These are phyloP conservation scores for Conistra vaccinii DNA, from an alignment of 2,888 invertebrate species.

Conservation along the genomic window DNA sequence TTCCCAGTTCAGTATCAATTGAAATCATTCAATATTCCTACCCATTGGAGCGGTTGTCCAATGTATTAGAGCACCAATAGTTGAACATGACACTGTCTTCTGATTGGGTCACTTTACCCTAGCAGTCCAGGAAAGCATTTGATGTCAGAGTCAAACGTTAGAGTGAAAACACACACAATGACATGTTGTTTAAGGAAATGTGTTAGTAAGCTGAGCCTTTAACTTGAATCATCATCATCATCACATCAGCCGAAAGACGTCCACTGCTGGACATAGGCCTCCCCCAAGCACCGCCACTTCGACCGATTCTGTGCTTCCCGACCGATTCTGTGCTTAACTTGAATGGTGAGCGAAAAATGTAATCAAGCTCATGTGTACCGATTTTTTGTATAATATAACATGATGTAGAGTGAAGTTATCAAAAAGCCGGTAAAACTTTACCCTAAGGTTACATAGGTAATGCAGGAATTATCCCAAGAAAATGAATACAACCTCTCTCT, in stretches of 20 bases:
- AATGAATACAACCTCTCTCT: neutral
- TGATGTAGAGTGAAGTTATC: neutral
- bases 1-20: slow-evolving; percentile 9
- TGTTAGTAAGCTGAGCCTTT: neutral
- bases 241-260: too few relatives aligned
- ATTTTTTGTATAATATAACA: neutral
- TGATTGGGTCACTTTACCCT: slow-evolving; percentile 10
- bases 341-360: neutral
- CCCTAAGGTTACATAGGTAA: too few relatives aligned
- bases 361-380: neutral
- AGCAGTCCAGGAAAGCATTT: slow-evolving; percentile 20
- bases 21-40: slow-evolving; percentile 24
- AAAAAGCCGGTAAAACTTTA: neutral
- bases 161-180: slow-evolving; percentile 12
- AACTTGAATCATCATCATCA: too few relatives aligned
- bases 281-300: too few relatives aligned
- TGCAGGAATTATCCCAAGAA: neutral
- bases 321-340: too few relatives aligned
- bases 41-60: slow-evolving; percentile 10
- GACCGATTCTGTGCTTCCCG: too few relatives aligned
- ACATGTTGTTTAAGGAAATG: slow-evolving; percentile 12
- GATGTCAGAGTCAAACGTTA: neutral
- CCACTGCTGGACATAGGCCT: too few relatives aligned
- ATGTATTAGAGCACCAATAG: neutral
- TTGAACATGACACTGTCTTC: slow-evolving; percentile 17